Base-by-base conservation (phyloP, 2,888 invertebrate genomes). In the Podotricha telesiphe region DNA sequence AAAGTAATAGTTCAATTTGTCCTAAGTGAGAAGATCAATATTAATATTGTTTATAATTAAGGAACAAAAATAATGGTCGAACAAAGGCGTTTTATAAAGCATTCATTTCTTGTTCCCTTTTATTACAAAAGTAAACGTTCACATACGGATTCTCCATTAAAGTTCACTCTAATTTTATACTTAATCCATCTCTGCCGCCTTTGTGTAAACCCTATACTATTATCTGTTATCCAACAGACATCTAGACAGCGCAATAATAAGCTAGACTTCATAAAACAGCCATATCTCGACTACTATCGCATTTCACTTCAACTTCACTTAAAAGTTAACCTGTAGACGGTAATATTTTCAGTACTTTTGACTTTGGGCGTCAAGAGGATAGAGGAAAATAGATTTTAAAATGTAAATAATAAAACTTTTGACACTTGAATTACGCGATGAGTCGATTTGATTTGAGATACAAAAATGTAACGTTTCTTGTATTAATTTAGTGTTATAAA, bases 201-300 rank as follows among this genome's bases (percentile, higher is more conserved):
- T 67, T 67, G 61, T 70, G 64, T 42, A 50, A 64, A 47, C 63
- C 71, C 63, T 66, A 59, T 69, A 59, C 66, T 51, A 71, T 71
- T 66, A 71, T 71, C 69, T 64, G 47, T 59, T 71, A 69, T 71
- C 71, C 63, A 64, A 55, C 69, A 66, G 71, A 66, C 71, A 71
- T 71, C 71, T 69, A 71, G 71, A 71, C 69, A 71, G 69, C 45
- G 66, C 69, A 69, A 70, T 70, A 72, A 70, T 70, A 68, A 75
- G 70, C 75, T 72, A 75, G 75, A 75, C 76, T 72, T 73, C 72
- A 75, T 77, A 77, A 76, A 76, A 73, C 69, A 74, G 65, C 69
- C 56, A 69, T 75, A 75, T 77, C 76, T 72, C 42, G 28, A 50
- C 63, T 62, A 56, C 48, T 67, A 75, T 74, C 73, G 50, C 62